phyloP scores from a whole-genome alignment of 2,888 invertebrate genomes.

The Drosophila bunnanda region DNA sequence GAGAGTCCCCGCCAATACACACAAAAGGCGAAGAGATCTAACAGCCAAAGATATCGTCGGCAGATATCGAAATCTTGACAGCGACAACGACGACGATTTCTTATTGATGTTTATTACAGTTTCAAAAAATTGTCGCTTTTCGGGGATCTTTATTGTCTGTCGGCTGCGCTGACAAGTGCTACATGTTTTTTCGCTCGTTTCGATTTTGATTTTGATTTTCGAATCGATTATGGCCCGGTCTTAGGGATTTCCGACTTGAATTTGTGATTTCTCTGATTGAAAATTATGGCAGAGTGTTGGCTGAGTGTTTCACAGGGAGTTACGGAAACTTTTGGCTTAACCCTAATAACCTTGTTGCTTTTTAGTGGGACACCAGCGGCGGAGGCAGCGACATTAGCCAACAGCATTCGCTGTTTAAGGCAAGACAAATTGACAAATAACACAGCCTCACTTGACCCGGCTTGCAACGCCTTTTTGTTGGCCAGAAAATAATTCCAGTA shows the following conservation, averaged over 20 bases:
- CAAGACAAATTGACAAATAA: conserved; percentile 81
- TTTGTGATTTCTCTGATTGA: conserved; percentile 56
- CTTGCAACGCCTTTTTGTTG: conserved; percentile 73
- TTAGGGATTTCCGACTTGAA: conserved; percentile 8
- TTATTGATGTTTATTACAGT: conserved; percentile 76
- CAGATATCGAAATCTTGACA: conserved; percentile 48
- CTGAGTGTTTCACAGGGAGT: conserved; percentile 30
- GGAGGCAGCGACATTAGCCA: conserved; percentile 24
- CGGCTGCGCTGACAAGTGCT: conserved; percentile 76
- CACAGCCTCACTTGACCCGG: conserved; percentile 79
- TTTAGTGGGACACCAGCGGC: conserved; percentile 53
- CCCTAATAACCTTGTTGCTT: conserved; percentile 76
- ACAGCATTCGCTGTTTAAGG: conserved; percentile 65
- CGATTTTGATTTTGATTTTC: conserved; percentile 33
- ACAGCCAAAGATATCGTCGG: conserved; percentile 1
- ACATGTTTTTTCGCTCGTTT: conserved; percentile 78
- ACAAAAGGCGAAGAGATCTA: conserved; percentile 17
- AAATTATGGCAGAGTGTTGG: conserved; percentile 69
- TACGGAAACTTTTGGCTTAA: conserved; percentile 57
- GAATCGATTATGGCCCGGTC: conserved; percentile 31
- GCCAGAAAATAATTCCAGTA: conserved; percentile 62
- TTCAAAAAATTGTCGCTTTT: conserved; percentile 59
- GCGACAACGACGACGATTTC: conserved; percentile 59
- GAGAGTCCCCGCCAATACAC: conserved; percentile 20
- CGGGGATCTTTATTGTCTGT: conserved; percentile 70